Base-by-base conservation (phyloP, 2,797 vertebrate species). In the Kryptolebias ocellatus region DNA sequence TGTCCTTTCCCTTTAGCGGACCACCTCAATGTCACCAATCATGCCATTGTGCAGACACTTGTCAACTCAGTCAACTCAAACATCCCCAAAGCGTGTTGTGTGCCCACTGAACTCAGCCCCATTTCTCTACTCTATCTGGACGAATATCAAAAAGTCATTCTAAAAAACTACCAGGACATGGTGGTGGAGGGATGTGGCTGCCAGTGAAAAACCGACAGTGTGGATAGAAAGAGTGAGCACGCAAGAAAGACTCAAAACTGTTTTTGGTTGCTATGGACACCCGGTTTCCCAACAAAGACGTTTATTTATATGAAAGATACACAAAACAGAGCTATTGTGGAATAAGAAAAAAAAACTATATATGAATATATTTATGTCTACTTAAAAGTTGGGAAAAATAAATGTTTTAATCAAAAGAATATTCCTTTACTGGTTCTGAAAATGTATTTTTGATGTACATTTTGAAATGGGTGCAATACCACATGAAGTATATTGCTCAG, bases 401-500 rank as follows among this genome's bases (percentile, higher is more conserved):
- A 97, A 97, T 98, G 98, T 99, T 98, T 98, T 98, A 99, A 98
- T 96, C 95, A 95, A 95, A 98, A 95, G 96, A 96, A 96, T 96
- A 96, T 97, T 96, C 95, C 95, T 97, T 92, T 89, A 96, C 95
- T 97, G 96, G 95, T 96, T 93, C 96, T 95, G 92, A 96, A 95
- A 96, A 96, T 95, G 95, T 96, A 96, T 96, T 97, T 96, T 95
- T 95, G 95, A 96, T 99, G 96, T 98, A 97, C 95, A 98, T 99
- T 98, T 94, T 85, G 94, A 96, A 98, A 96, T 95, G 95, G 96
- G 97, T 97, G 96, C 95, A 95, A 96, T 95, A 95, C 96, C 97
- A 97, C 96, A 99, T 98, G 97, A 98, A 99, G 96, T 98, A 99
- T 97, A 97, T 96, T 97, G 95, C 95, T 96, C 95, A 98, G 96